phyloP scores from a whole-genome alignment of 2,888 invertebrate species.

The Nesidiocoris tenuis region DNA sequence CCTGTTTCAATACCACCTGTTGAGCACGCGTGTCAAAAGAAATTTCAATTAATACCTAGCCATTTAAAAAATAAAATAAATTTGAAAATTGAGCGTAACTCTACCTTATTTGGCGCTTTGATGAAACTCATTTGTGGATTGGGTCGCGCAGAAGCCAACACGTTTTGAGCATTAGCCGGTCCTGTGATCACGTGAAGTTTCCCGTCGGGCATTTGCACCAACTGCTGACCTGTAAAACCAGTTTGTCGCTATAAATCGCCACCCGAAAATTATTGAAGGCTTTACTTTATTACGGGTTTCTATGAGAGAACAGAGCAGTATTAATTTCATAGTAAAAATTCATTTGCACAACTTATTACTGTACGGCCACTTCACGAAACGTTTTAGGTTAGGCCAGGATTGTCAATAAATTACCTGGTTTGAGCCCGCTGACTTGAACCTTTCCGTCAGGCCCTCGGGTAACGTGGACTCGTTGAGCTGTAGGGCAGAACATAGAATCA shows the following conservation, averaged over 20 bases:
- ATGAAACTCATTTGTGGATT: conserved; percentile 45
- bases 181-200: conserved; percentile 74
- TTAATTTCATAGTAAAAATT: no score
- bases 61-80: neutral
- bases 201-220: conserved; percentile 91
- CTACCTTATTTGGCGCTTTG: neutral
- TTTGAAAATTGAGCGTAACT: neutral
- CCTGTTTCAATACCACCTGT: conserved; percentile 50
- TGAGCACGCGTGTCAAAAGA: no score
- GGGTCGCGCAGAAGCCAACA: conserved; percentile 48
- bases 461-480: conserved; percentile 79
- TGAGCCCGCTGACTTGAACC: conserved; percentile 83
- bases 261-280: no score
- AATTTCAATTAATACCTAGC: neutral
- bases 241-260: no score
- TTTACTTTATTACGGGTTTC: no score
- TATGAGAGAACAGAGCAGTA: no score
- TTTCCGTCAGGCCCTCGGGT: conserved; percentile 87
- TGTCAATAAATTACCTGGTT: no score
- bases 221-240: conserved; percentile 69
- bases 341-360: no score
- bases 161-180: conserved; percentile 39
- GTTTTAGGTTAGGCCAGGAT: no score
- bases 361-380: no score
- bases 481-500: conserved; percentile 40